Conservation (phyloP, 1,140 invertebrate species). For the Caenorhabditis inopinata region DNA sequence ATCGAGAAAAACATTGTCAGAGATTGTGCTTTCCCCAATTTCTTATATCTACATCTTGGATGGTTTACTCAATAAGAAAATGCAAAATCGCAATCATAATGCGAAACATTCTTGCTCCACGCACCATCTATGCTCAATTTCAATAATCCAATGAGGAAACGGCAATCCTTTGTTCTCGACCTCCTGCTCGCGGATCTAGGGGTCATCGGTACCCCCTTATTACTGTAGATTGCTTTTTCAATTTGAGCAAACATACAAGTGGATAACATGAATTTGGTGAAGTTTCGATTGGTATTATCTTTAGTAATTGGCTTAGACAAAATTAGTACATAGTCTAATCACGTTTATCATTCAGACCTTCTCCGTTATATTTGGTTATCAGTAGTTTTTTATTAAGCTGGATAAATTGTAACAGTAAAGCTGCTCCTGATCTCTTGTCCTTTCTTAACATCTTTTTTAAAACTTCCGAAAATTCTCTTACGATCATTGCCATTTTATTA, state of each 20-base stretch:
- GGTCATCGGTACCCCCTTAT: conserved; percentile 20
- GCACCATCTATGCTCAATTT: neutral
- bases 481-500: too few relatives aligned
- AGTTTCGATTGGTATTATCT: neutral
- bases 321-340: neutral
- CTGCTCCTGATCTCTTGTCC: too few relatives aligned
- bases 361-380: too few relatives aligned
- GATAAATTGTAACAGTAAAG: too few relatives aligned
- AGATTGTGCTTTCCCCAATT: too few relatives aligned
- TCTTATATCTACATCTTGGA: too few relatives aligned
- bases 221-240: conserved; percentile 22
- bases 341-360: too few relatives aligned
- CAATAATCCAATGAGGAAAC: conserved; percentile 30
- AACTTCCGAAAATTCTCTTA: too few relatives aligned
- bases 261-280: conserved; percentile 2
- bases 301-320: neutral
- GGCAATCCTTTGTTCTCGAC: conserved; percentile 19
- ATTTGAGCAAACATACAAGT: neutral
- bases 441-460: too few relatives aligned
- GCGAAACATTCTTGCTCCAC: neutral
- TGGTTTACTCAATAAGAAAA: too few relatives aligned
- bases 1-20: too few relatives aligned
- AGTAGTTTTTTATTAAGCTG: too few relatives aligned
- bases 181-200: conserved; percentile 18
- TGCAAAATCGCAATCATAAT: conserved; percentile 12